Evolutionary conservation across 92 coral and sea anemone genomes (phyloP).

Genomic region (Blastomussa wellsi): DNA sequence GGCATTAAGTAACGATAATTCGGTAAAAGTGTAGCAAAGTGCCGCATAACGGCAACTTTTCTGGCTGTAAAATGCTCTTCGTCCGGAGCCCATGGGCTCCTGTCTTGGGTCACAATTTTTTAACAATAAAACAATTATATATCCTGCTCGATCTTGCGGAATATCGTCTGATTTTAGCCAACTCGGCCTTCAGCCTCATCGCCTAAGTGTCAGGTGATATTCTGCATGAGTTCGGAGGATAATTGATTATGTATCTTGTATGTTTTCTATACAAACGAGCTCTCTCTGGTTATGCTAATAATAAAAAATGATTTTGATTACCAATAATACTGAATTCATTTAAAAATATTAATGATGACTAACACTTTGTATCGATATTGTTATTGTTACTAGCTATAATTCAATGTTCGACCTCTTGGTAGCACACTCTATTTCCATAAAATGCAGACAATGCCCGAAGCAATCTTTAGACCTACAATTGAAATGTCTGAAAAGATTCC

Average conservation of each 20-base stretch:
- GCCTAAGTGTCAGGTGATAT: too few species aligned
- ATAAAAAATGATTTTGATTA: not conserved
- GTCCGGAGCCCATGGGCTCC: too few species aligned
- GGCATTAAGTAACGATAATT: too few species aligned
- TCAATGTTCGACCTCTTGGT: not conserved
- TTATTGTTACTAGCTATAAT: not conserved
- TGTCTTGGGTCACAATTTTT: too few species aligned
- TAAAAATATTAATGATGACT: not conserved
- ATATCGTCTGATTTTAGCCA: too few species aligned
- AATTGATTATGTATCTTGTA: not conserved
- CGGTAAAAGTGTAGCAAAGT: too few species aligned
- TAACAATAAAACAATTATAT: too few species aligned
- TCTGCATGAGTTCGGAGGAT: too few species aligned
- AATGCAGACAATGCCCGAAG: not conserved
- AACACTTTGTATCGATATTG: not conserved
- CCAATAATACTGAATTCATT: not conserved
- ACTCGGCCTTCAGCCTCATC: too few species aligned
- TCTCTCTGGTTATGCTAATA: not conserved
- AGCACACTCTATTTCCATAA: not conserved
- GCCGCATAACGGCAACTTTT: too few species aligned
- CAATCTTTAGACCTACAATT: not conserved
- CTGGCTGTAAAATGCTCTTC: too few species aligned
- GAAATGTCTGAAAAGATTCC: not conserved
- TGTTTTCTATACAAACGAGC: not conserved
- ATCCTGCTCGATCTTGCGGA: too few species aligned